Base-by-base conservation (phyloP, 2,113 vertebrate genomes). In the Delphinapterus leucas region DNA sequence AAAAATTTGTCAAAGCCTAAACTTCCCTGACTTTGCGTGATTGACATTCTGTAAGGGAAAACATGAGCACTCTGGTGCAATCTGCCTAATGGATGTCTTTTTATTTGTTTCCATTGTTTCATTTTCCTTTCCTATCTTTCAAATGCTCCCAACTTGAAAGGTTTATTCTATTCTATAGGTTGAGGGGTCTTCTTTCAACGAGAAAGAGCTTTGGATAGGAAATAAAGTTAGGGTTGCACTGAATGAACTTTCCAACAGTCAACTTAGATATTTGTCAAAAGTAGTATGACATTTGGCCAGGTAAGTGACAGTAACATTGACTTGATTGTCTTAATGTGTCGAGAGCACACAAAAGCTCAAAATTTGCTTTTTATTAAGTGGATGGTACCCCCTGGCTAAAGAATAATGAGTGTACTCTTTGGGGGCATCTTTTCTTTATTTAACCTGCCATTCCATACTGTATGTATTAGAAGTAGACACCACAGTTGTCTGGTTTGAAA, bases 361-460 rank as follows among this genome's bases (percentile, higher is more conserved):
- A 92, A 88, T 96, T 58, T 87, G 84, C 68, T 96, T 61, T 98
- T 97, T 97, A 98, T 96, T 97, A 98, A 98, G 38, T 85, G 87
- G 49, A 85, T 67, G 71, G 21, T 95, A 88, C 94, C 94, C 47
- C 36, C 77, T 77, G 93, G 88, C 44, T 96, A 84, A 96, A 92
- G 81, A 97, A 74, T 97, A 97, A 93, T 95, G 90, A 65, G 71
- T 93, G 74, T 12, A 41, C 53, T 90, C 74, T 74, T 38, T 12
- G 60, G 61, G 60, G 71, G 83, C 63, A 63, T 95, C 77, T 92
- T 95, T 58, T 97, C 94, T 96, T 96, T 70, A 87, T 67, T 96
- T 97, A 93, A 97, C 97, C 84, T 97, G n/a, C 86, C 61, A 81
- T 87, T 95, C 92, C 76, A 67, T 74, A 84, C 73, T 88, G 68